phyloP scores from a whole-genome alignment of 2,888 invertebrate species.

The Drosophila paramelanica region DNA sequence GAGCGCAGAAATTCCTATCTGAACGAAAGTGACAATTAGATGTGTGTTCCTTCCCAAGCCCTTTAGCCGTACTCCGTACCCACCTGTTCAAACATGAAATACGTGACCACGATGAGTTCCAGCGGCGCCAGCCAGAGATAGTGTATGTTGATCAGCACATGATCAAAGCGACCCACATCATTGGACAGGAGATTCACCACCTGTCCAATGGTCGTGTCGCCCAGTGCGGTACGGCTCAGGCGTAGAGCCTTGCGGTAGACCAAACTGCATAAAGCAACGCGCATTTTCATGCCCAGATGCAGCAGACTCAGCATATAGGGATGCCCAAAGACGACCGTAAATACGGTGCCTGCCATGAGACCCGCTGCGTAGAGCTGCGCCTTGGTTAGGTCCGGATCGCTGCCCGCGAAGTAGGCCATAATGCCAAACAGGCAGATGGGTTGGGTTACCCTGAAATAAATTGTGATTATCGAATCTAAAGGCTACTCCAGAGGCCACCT shows the following conservation, averaged over 20 bases:
- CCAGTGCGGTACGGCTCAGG: slow-evolving; percentile 90
- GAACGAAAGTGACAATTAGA: not conserved
- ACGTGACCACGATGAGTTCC: slow-evolving; percentile 91
- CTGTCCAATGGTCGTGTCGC: slow-evolving; percentile 90
- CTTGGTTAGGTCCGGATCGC: slow-evolving; percentile 77
- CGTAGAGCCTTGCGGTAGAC: slow-evolving; percentile 89
- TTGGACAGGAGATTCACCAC: slow-evolving; percentile 97
- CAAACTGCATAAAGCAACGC: slow-evolving; percentile 89
- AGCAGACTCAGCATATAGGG: slow-evolving; percentile 92
- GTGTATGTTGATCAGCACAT: slow-evolving; percentile 93
- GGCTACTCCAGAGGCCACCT: not conserved
- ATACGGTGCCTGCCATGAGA: slow-evolving; percentile 89
- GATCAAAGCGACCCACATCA: slow-evolving; percentile 90
- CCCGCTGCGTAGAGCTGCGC: slow-evolving; percentile 91
- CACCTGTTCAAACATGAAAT: slow-evolving; percentile 89
- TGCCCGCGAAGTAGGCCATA: slow-evolving; percentile 86
- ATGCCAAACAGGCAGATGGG: slow-evolving; percentile 88
- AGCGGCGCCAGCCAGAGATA: slow-evolving; percentile 96
- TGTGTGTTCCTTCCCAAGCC: not conserved
- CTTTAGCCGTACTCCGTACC: slow-evolving; percentile 63
- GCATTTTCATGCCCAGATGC: slow-evolving; percentile 89
- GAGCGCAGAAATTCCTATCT: slow-evolving; percentile 86
- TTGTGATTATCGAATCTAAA: not conserved
- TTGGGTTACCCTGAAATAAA: slow-evolving; percentile 86
- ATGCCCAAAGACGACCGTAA: slow-evolving; percentile 92